Evolutionary conservation across 1,140 invertebrate genomes (phyloP).

Genomic region (Atopsyche davidsoni): DNA sequence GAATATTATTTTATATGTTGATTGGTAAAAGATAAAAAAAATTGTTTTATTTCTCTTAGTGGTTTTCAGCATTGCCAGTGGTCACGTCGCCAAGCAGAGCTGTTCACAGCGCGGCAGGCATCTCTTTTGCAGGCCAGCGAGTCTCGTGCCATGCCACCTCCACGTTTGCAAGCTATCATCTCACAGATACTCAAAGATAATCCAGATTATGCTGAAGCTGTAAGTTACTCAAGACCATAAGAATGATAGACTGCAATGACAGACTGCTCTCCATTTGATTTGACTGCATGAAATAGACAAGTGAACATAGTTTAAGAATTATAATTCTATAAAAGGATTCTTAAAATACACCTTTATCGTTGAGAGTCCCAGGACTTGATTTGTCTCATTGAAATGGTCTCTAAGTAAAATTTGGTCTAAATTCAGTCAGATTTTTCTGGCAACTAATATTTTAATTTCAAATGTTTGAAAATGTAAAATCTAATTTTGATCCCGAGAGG

Average conservation of each 20-base stretch:
- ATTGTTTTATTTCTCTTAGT: slow-evolving; percentile 23
- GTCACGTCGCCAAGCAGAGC: slow-evolving; percentile 80
- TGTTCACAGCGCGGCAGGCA: slow-evolving; percentile 81
- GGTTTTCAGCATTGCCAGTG: slow-evolving; percentile 56
- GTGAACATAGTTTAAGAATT: no score
- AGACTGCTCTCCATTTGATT: no score
- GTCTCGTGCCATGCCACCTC: slow-evolving; percentile 67
- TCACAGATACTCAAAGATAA: slow-evolving; percentile 71
- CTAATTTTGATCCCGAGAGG: no score
- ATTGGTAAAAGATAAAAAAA: no score
- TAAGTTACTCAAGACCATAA: slow-evolving; percentile 46
- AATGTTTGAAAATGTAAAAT: no score
- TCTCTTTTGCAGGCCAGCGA: slow-evolving; percentile 75
- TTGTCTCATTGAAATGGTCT: no score
- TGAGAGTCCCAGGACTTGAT: no score
- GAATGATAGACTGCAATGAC: no score
- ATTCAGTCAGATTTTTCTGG: background rate
- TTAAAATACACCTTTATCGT: no score
- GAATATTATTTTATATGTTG: no score
- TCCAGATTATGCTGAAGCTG: slow-evolving; percentile 76
- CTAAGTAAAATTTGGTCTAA: background rate
- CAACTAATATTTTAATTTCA: background rate
- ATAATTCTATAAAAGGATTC: no score
- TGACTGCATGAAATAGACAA: no score
- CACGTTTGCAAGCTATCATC: slow-evolving; percentile 68